Percentiles rank a stretch among this genome's conserved stretches.
Conservation (phyloP, 2,888 invertebrate species). For the Geotrupes spiniger region DNA sequence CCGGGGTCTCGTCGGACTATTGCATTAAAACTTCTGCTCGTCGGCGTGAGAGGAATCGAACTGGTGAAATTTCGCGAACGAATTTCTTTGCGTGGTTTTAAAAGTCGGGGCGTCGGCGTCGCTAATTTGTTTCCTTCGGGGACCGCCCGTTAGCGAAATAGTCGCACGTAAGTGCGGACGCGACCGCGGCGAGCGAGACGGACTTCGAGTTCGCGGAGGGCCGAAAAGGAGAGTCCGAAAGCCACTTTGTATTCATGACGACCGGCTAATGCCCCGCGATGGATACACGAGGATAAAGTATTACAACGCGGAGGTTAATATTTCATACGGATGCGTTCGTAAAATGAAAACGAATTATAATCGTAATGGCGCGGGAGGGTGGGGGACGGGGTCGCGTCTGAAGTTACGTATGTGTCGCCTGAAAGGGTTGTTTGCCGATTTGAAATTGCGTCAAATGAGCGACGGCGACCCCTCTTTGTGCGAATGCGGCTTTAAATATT, state of each 20-base stretch:
- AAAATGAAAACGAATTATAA: slow-evolving; percentile 28
- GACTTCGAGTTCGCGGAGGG: slow-evolving; percentile 9
- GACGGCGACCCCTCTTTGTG: too few species aligned
- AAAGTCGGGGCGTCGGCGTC: neutral
- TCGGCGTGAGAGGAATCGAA: too few species aligned
- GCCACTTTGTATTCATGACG: slow-evolving; percentile 32
- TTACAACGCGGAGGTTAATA: slow-evolving; percentile 33
- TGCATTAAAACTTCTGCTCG: too few species aligned
- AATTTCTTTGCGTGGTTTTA: too few species aligned
- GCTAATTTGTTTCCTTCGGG: slow-evolving; percentile 20
- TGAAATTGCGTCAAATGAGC: too few species aligned
- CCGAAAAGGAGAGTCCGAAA: slow-evolving; percentile 23
- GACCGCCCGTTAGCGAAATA: too few species aligned
- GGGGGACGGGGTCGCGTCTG: neutral
- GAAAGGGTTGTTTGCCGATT: too few species aligned
- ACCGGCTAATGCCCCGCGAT: slow-evolving; percentile 31
- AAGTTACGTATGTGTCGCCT: neutral
- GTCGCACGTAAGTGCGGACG: too few species aligned
- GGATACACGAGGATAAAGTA: slow-evolving; percentile 28
- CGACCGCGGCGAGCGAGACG: slow-evolving; percentile 12
- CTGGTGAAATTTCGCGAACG: too few species aligned
- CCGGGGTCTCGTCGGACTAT: neutral
- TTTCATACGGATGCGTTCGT: slow-evolving; percentile 30
- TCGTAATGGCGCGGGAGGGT: slow-evolving; percentile 19
- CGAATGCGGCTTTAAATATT: too few species aligned